Conservation (phyloP, 2,888 invertebrate species). For the Andrena dorsata region DNA sequence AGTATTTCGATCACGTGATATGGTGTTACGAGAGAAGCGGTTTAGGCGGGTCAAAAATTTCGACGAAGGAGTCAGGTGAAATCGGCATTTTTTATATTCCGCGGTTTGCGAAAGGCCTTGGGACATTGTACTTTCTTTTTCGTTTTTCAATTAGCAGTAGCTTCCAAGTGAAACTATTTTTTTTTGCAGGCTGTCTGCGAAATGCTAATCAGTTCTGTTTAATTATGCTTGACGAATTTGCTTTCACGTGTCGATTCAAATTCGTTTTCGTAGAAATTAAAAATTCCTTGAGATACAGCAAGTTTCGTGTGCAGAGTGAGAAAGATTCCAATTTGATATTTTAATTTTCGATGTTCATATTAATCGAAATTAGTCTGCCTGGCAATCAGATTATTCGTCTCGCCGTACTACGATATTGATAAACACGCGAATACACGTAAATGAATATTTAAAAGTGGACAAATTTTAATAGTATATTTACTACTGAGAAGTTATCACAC, state of each 20-base stretch:
- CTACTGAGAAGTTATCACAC: too few relatives aligned
- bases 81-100: conserved; percentile 9
- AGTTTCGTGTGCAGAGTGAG: too few relatives aligned
- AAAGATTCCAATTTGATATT: too few relatives aligned
- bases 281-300: too few relatives aligned
- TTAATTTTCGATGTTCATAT: too few relatives aligned
- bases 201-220: conserved; percentile 1
- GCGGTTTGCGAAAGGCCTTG: neutral
- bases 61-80: conserved; percentile 15
- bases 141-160: neutral
- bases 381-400: neutral
- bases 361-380: too few relatives aligned
- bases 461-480: too few relatives aligned
- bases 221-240: neutral
- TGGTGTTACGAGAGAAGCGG: conserved; percentile 31
- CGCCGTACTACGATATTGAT: neutral
- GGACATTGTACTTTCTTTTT: neutral
- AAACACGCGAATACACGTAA: neutral
- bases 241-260: neutral
- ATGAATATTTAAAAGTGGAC: too few relatives aligned
- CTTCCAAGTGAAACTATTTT: neutral
- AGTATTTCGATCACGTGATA: conserved; percentile 53
- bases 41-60: conserved; percentile 29
- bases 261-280: too few relatives aligned
- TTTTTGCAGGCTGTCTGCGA: neutral